Conservation (phyloP, 2,113 vertebrate species). For the Cathartes aura region DNA sequence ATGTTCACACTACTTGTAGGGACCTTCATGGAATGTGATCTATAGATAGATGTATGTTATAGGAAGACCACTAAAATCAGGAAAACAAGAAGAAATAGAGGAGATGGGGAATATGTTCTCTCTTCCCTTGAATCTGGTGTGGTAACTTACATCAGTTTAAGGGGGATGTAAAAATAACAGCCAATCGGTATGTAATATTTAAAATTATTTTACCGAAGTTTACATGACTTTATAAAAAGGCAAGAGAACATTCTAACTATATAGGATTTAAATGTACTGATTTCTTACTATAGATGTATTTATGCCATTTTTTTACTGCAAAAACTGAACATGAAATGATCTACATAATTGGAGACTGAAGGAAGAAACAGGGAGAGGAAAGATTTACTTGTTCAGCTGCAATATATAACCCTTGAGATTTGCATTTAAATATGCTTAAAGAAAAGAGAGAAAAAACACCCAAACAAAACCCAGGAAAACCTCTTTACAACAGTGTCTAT, state of each 20-base stretch:
- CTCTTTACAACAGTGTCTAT: not conserved
- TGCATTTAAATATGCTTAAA: not conserved
- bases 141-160: not conserved
- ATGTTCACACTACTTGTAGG: not conserved
- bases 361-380: not conserved
- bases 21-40: not conserved
- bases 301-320: not conserved
- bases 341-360: not conserved
- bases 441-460: not conserved
- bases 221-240: not conserved
- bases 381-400: not conserved
- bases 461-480: not conserved
- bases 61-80: not conserved
- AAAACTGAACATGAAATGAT: not conserved
- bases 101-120: not conserved
- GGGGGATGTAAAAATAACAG: not conserved
- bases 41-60: not conserved
- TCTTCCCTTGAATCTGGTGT: not conserved
- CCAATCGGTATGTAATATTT: not conserved
- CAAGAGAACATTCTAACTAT: not conserved
- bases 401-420: not conserved
- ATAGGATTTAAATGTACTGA: not conserved
- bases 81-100: not conserved
- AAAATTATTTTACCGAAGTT: not conserved
- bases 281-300: not conserved